Evolutionary conservation across 2,888 invertebrate species (phyloP).

Genomic region (Pinctada fucata): DNA sequence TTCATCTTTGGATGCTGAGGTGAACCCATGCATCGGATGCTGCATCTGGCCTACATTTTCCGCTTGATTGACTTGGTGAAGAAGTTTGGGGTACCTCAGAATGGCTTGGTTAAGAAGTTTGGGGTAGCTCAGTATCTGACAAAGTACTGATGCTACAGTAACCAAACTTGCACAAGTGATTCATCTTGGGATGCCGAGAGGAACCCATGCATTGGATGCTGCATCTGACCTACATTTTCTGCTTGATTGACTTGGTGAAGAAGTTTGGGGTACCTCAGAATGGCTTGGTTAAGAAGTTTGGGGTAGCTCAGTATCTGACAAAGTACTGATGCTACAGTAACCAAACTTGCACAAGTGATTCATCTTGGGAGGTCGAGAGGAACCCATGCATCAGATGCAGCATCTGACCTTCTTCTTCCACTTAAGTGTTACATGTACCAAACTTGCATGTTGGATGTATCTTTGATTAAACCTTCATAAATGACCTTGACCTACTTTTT

Average conservation of each 20-base stretch:
- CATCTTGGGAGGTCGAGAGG: not conserved
- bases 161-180: not conserved
- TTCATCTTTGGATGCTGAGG: not conserved
- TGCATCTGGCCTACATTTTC: not conserved
- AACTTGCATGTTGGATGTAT: no score
- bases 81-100: not conserved
- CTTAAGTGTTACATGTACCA: not conserved
- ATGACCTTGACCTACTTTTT: no score
- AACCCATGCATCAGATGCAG: not conserved
- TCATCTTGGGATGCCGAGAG: not conserved
- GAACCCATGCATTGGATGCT: not conserved
- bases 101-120: not conserved
- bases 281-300: not conserved
- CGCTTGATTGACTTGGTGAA: slow-evolving; percentile 1
- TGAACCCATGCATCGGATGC: not conserved
- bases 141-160: not conserved
- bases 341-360: not conserved
- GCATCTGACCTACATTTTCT: not conserved
- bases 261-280: not conserved
- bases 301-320: not conserved
- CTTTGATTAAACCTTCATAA: no score
- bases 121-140: not conserved
- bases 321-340: not conserved
- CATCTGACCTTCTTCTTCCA: not conserved
- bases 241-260: not conserved